phyloP scores from a whole-genome alignment of 1,140 invertebrate genomes.

The Pseudomyrmex gracilis region DNA sequence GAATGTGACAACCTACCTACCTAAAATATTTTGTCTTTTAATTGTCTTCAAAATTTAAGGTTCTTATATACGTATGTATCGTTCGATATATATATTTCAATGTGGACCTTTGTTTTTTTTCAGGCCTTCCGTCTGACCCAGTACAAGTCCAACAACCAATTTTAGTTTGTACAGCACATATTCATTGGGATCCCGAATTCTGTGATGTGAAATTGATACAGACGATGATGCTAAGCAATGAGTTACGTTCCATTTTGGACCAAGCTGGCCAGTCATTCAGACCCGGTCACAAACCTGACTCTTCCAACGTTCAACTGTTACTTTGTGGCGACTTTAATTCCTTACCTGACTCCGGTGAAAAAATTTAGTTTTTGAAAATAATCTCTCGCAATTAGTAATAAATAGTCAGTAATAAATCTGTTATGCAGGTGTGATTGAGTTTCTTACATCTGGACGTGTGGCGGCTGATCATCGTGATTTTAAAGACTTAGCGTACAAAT shows the following conservation, averaged over 20 bases:
- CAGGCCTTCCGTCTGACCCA: conserved; percentile 90
- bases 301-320: conserved; percentile 95
- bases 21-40: not conserved
- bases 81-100: not conserved
- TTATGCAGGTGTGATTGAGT: conserved; percentile 96
- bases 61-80: no score
- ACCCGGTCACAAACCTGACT: conserved; percentile 88
- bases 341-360: conserved; percentile 96
- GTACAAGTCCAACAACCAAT: conserved; percentile 93
- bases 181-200: conserved; percentile 99
- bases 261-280: conserved; percentile 90
- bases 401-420: conserved; percentile 38
- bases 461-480: conserved; percentile 97
- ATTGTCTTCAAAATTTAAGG: not conserved
- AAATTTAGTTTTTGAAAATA: not conserved
- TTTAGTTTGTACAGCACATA: conserved; percentile 98
- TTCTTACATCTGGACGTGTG: conserved; percentile 95
- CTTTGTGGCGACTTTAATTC: conserved; percentile 99
- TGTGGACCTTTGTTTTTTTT: conserved; percentile 31
- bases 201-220: conserved; percentile 99
- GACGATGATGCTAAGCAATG: conserved; percentile 99
- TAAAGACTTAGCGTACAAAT: conserved; percentile 97
- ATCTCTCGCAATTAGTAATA: not conserved
- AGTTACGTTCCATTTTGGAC: conserved; percentile 93
- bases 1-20: not conserved